Evolutionary conservation across 2,797 vertebrate genomes (phyloP), one percentile per base, ranked within the genome.

Genomic region (Sciurus carolinensis): DNA sequence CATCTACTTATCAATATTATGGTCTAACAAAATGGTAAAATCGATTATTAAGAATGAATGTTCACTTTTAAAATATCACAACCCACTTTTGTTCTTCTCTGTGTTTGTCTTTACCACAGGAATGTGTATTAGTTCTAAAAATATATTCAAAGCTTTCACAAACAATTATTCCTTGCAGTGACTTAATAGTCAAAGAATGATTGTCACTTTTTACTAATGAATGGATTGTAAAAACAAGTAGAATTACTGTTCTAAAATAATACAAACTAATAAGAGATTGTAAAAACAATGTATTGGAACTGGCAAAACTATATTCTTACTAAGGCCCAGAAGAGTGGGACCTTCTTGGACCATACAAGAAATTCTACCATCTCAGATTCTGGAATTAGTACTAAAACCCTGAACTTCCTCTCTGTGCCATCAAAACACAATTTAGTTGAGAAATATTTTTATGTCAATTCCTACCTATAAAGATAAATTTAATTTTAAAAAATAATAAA

Each of bases 181-280:
- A 26, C 36, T 87, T 81, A 82, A 83, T 87, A 81, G 15, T 28
- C 73, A 95, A 92, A 30, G 33, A 67, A 44, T 90, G 33, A 62
- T 11, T 72, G 26, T 47, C 59, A 87, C 84, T 24, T 86, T 52
- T 92, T 76, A 92, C 50, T 82, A 79, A 91, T n/a, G 14, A 95
- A 83, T 12, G 75, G 42, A 76, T 44, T 44, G 22, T 86, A 90
- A 94, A 88, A 90, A 75, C 33, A 94, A 80, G 33, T 64, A 24
- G 18, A 50, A 84, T 59, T 64, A 42, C 11, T 92, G 20, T 76
- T 93, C 92, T 92, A n/a, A 94, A 92, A 72, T 89, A 59, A 91
- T 57, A n/a, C 30, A 81, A 79, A 76, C 30, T 85, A 84, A 59
- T 20, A 89, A 71, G 28, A 86, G 33, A 44, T 28, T 88, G 36